Evolutionary conservation across 1,140 invertebrate species (phyloP).

Genomic region (Ceratitis capitata): DNA sequence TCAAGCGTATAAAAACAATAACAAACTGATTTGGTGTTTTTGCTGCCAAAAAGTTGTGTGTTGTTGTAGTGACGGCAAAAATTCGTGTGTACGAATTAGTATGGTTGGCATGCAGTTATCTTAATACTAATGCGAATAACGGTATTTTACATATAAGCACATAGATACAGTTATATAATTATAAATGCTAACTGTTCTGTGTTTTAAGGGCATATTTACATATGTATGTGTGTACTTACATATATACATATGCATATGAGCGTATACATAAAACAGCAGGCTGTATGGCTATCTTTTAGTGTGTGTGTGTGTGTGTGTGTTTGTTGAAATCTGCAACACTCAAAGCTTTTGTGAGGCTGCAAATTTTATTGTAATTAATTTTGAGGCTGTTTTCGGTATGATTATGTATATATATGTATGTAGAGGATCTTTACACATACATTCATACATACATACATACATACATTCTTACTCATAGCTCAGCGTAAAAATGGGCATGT

Average conservation of each 20-base stretch:
- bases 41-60: background rate
- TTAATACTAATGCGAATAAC: background rate
- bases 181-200: background rate
- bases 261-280: too few relatives aligned
- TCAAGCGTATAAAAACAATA: too few relatives aligned
- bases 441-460: background rate
- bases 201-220: background rate
- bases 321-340: background rate
- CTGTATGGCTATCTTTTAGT: background rate
- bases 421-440: too few relatives aligned
- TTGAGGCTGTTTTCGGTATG: background rate
- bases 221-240: background rate
- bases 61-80: background rate
- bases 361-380: conserved; percentile 18
- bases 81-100: background rate
- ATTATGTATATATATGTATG: background rate
- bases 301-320: background rate
- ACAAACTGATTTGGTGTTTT: too few relatives aligned
- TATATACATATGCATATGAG: background rate
- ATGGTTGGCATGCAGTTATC: background rate
- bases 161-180: background rate
- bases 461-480: too few relatives aligned
- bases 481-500: background rate
- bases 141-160: too few relatives aligned
- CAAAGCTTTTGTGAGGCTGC: background rate